Conservation (phyloP, 2,113 vertebrate species). For the Peromyscus leucopus region DNA sequence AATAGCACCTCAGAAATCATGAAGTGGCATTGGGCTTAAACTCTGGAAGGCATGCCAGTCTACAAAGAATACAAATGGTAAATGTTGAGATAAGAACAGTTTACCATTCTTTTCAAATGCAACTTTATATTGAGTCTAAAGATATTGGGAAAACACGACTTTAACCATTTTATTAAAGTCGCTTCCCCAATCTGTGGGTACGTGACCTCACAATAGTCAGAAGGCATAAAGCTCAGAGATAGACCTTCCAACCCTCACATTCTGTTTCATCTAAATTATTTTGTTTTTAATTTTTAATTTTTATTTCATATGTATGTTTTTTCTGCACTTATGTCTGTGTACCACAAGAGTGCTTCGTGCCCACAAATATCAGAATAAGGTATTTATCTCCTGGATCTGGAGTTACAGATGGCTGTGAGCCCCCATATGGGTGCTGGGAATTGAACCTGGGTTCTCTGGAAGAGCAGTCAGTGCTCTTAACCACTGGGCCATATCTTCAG, state of each 20-base stretch:
- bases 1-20: conserved; percentile 63
- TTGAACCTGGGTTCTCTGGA: not conserved
- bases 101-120: conserved; percentile 71
- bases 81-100: conserved; percentile 53
- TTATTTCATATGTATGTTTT: not conserved
- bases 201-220: conserved; percentile 37
- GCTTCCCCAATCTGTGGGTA: not conserved
- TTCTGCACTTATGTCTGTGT: not conserved
- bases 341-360: not conserved
- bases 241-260: conserved; percentile 22
- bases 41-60: conserved; percentile 65
- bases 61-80: conserved; percentile 46
- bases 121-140: conserved; percentile 63
- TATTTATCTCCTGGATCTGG: not conserved
- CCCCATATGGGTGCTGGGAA: not conserved
- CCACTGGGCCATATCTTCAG: not conserved
- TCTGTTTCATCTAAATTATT: conserved; percentile 21
- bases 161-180: conserved; percentile 56
- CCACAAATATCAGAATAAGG: not conserved
- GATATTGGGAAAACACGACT: conserved; percentile 61
- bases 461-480: not conserved
- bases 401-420: not conserved
- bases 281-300: not conserved
- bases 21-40: conserved; percentile 74
- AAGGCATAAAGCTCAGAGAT: conserved; percentile 8